Evolutionary conservation across 2,888 invertebrate genomes (phyloP).

Genomic region (Plemyria rubiginata): DNA sequence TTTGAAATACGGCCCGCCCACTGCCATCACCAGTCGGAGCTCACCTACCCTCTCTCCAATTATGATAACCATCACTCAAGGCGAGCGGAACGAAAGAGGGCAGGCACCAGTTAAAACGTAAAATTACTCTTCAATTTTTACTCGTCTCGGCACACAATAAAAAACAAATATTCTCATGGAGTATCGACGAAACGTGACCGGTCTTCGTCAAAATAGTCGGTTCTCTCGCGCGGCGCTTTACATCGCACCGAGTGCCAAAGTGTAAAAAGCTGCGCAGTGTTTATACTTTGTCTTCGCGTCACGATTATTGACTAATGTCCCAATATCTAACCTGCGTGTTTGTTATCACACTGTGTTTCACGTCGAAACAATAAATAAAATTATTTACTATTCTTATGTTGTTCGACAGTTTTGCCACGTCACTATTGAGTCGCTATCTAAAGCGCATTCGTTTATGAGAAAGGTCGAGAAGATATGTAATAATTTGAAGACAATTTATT

Average conservation of each 20-base stretch:
- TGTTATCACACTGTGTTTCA: constrained; percentile 49
- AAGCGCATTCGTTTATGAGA: constrained; percentile 16
- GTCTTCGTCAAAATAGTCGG: constrained; percentile 83
- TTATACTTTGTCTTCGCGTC: constrained; percentile 72
- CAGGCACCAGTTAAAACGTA: constrained; percentile 83
- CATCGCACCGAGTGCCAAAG: constrained; percentile 81
- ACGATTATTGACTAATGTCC: constrained; percentile 82
- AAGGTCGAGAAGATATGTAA: constrained; percentile 40
- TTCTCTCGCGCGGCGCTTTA: constrained; percentile 81
- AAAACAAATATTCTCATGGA: constrained; percentile 85
- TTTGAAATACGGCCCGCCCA: constrained; percentile 69
- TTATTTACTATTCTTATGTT: constrained; percentile 40
- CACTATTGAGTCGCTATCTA: constrained; percentile 9
- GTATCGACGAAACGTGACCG: constrained; percentile 84
- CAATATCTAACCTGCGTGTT: constrained; percentile 57
- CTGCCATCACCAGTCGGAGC: constrained; percentile 66
- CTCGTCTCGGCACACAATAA: constrained; percentile 78
- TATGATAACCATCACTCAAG: constrained; percentile 84
- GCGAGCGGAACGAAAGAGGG: constrained; percentile 85
- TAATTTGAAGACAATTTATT: constrained; percentile 51
- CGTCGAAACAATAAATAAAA: constrained; percentile 46
- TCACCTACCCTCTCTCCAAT: constrained; percentile 82
- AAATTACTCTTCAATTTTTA: constrained; percentile 84
- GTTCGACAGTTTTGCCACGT: constrained; percentile 16
- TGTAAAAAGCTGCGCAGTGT: constrained; percentile 79